These are phyloP conservation scores for Cristatella mucedo DNA, from an alignment of 2,888 invertebrate genomes.

Conservation along the genomic window DNA sequence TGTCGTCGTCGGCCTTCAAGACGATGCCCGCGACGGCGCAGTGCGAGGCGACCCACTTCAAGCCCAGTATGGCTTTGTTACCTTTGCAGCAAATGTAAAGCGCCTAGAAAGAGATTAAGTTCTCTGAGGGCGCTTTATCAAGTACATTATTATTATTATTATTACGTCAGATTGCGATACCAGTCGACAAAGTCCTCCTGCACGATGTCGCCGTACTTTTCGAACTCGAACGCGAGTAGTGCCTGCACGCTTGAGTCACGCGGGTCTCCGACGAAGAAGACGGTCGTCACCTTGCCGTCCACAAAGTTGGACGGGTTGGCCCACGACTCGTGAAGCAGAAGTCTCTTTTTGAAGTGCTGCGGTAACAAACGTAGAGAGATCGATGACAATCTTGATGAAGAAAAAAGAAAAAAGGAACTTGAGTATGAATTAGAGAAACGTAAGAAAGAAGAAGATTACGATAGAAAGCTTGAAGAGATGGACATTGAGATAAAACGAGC, in stretches of 20 bases:
- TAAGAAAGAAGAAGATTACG: no score
- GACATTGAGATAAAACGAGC: no score
- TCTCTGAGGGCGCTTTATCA: no score
- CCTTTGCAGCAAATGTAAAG: no score
- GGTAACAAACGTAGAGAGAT: no score
- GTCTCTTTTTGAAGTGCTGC: slow-evolving; percentile 29
- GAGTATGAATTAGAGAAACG: no score
- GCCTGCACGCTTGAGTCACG: slow-evolving; percentile 18
- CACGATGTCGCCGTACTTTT: slow-evolving; percentile 30
- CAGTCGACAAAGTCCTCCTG: slow-evolving; percentile 37
- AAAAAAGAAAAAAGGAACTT: no score
- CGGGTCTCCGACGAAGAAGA: slow-evolving; percentile 30
- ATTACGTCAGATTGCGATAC: slow-evolving; percentile 40
- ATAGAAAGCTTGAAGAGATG: no score
- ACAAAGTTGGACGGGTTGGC: slow-evolving; percentile 16
- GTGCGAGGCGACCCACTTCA: slow-evolving; percentile 36
- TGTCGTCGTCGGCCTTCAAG: slow-evolving; percentile 41
- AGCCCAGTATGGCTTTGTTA: slow-evolving; percentile 39
- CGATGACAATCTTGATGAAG: no score
- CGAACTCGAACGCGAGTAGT: slow-evolving; percentile 22
- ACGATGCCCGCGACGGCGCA: slow-evolving; percentile 33
- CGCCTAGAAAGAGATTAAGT: no score
- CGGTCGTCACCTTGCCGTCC: slow-evolving; percentile 16
- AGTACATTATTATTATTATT: no score
- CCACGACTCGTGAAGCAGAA: slow-evolving; percentile 32